Percentiles rank a stretch among this genome's conserved stretches.
These are phyloP conservation scores for Dendrocincla tyrannina DNA, from an alignment of 2,797 vertebrate species.

Conservation along the genomic window DNA sequence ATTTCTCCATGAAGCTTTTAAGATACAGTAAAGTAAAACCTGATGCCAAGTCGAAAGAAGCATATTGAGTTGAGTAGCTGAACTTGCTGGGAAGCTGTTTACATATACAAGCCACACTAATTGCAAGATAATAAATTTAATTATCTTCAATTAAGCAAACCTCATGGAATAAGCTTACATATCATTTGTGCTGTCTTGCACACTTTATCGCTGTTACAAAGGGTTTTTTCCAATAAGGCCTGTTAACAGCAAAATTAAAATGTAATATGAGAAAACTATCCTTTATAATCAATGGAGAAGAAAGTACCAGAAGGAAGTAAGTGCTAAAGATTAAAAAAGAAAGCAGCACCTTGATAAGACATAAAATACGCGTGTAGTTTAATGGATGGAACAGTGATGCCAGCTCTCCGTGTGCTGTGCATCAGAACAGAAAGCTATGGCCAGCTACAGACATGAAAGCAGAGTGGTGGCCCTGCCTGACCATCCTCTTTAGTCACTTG, in stretches of 20 bases:
- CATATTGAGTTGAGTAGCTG: not conserved
- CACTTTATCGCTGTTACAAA: not conserved
- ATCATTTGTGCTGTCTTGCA: not conserved
- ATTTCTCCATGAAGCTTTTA: not conserved
- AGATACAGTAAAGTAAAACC: not conserved
- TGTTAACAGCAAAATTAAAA: not conserved
- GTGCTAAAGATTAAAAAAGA: not conserved
- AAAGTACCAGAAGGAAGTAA: not conserved
- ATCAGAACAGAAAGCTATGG: not conserved
- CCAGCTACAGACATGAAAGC: not conserved
- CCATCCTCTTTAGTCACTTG: not conserved
- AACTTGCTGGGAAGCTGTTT: constrained; percentile 9
- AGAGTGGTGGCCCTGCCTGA: not conserved
- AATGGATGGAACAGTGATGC: not conserved
- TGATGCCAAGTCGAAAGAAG: not conserved
- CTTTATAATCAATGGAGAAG: not conserved
- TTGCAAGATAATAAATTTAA: constrained; percentile 20
- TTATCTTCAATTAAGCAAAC: constrained; percentile 33
- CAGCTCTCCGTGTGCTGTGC: not conserved
- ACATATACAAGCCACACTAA: not conserved
- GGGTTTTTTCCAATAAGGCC: not conserved
- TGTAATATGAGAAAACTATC: not conserved
- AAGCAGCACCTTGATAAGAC: not conserved
- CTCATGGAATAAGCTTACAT: not conserved
- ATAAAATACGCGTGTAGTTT: not conserved